These are phyloP conservation scores for Zaprionus tsacasi DNA, from an alignment of 1,140 invertebrate genomes.

Conservation along the genomic window DNA sequence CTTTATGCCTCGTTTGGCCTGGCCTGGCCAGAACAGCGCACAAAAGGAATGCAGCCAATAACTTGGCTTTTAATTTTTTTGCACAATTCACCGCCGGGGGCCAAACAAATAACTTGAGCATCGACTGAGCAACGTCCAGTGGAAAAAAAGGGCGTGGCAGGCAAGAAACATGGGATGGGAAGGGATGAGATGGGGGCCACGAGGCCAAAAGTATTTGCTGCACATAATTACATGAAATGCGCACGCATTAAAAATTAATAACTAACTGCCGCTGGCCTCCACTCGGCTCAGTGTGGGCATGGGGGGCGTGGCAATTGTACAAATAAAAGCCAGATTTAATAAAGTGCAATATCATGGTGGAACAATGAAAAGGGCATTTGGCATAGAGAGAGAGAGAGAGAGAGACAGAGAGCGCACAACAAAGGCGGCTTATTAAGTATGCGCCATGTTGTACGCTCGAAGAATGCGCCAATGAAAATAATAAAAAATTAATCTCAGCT, in stretches of 20 bases:
- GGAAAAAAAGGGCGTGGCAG: neutral
- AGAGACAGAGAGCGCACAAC: slow-evolving; percentile 21
- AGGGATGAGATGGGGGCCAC: neutral
- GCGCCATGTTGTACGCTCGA: slow-evolving; percentile 6
- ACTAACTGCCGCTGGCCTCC: slow-evolving; percentile 34
- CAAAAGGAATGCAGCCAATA: slow-evolving; percentile 49
- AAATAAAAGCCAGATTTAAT: slow-evolving; percentile 51
- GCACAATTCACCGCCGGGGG: slow-evolving; percentile 40
- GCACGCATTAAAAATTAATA: slow-evolving; percentile 55
- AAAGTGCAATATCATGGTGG: slow-evolving; percentile 41
- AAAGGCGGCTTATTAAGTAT: slow-evolving; percentile 40
- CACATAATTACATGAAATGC: slow-evolving; percentile 48
- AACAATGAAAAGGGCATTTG: slow-evolving; percentile 40
- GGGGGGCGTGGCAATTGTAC: slow-evolving; percentile 16
- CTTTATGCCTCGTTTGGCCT: slow-evolving; percentile 39
- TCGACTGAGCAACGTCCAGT: neutral
- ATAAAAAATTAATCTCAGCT: slow-evolving; percentile 23
- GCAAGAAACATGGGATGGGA: neutral
- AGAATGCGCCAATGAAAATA: slow-evolving; percentile 14
- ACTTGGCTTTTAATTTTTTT: slow-evolving; percentile 46
- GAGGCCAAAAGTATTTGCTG: slow-evolving; percentile 43
- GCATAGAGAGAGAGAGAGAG: neutral
- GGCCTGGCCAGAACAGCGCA: slow-evolving; percentile 19
- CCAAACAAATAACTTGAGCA: slow-evolving; percentile 51
- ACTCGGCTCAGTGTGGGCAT: neutral